phyloP scores from a whole-genome alignment of 2,797 vertebrate genomes.

The Nannoperca obscura region DNA sequence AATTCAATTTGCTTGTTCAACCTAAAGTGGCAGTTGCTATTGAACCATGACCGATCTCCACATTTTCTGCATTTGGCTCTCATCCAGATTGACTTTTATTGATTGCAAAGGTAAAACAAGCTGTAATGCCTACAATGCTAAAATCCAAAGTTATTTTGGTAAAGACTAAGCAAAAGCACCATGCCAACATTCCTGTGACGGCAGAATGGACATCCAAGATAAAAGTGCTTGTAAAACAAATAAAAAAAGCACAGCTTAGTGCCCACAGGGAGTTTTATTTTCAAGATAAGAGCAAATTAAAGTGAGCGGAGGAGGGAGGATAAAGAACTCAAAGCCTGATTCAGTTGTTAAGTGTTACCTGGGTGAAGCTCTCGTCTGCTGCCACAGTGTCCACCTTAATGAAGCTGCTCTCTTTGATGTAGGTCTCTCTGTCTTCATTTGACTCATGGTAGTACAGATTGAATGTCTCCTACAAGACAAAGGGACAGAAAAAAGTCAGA shows the following conservation, averaged over 20 bases:
- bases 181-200: slow-evolving; percentile 45
- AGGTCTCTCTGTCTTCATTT: slow-evolving; percentile 95
- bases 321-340: slow-evolving; percentile 60
- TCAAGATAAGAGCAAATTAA: slow-evolving; percentile 67
- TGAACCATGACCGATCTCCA: slow-evolving; percentile 50
- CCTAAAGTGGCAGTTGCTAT: slow-evolving; percentile 37
- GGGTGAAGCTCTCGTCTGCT: slow-evolving; percentile 98
- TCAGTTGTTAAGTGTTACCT: slow-evolving; percentile 84
- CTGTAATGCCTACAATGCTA: slow-evolving; percentile 38
- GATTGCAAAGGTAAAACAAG: slow-evolving; percentile 57
- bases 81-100: slow-evolving; percentile 50
- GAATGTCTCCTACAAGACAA: slow-evolving; percentile 90
- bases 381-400: slow-evolving; percentile 98
- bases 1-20: slow-evolving; percentile 48
- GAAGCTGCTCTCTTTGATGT: slow-evolving; percentile 96
- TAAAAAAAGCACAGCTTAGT: slow-evolving; percentile 62
- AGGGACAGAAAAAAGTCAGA: slow-evolving; percentile 16
- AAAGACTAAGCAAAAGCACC: slow-evolving; percentile 42
- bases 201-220: slow-evolving; percentile 50
- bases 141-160: slow-evolving; percentile 43
- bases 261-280: slow-evolving; percentile 43
- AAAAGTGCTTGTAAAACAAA: slow-evolving; percentile 68
- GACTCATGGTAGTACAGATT: slow-evolving; percentile 99
- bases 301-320: slow-evolving; percentile 56
- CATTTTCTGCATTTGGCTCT: slow-evolving; percentile 56